Conservation (phyloP, 1,140 invertebrate genomes). For the Platyscapa corneri region DNA sequence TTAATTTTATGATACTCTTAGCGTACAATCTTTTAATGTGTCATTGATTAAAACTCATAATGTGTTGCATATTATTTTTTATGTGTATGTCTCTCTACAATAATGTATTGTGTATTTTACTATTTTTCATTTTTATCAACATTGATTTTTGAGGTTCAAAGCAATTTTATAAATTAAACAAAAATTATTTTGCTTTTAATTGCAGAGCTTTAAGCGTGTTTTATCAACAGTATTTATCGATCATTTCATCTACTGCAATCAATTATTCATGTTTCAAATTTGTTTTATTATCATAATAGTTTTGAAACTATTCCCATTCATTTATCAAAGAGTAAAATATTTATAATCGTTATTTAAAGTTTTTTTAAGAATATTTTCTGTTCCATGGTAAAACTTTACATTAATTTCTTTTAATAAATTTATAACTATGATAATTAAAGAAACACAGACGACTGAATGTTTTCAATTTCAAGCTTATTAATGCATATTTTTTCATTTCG, state of each 20-base stretch:
- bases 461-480: background rate
- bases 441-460: background rate
- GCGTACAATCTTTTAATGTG: too few species aligned
- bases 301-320: too few species aligned
- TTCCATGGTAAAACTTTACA: background rate
- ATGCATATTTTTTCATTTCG: background rate
- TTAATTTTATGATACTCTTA: too few species aligned
- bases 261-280: background rate
- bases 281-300: background rate
- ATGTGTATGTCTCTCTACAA: too few species aligned
- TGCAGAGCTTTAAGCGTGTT: too few species aligned
- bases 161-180: too few species aligned
- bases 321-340: background rate
- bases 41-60: too few species aligned
- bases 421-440: background rate
- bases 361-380: background rate
- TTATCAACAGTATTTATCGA: background rate
- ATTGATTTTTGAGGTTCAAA: too few species aligned
- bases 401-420: background rate
- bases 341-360: background rate
- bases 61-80: too few species aligned
- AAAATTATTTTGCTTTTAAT: too few species aligned
- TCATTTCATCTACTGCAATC: background rate
- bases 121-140: too few species aligned
- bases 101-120: too few species aligned